These are phyloP conservation scores for Melanotaenia duboulayi DNA, from an alignment of 2,113 vertebrate species.

Conservation along the genomic window DNA sequence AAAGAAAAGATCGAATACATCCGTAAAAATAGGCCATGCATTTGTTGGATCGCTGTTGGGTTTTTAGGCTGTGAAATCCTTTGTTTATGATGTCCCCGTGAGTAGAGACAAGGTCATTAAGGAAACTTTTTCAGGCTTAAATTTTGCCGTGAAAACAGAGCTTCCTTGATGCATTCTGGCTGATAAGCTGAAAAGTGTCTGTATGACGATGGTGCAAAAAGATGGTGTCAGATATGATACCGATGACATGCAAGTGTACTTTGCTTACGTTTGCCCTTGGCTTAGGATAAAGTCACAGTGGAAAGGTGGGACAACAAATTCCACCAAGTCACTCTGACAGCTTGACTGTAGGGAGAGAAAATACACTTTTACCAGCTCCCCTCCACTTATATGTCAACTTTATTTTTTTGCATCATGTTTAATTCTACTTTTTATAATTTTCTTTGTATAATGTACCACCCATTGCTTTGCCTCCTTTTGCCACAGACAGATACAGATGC, in stretches of 20 bases:
- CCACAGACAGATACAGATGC: conserved; percentile 6
- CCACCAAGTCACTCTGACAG: conserved; percentile 67
- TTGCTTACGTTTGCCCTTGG: conserved; percentile 67
- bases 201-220: conserved; percentile 6
- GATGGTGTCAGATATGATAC: conserved; percentile 68
- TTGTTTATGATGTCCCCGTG: conserved; percentile 7
- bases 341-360: conserved; percentile 71
- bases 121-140: conserved; percentile 19
- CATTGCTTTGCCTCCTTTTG: conserved; percentile 34
- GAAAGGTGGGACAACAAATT: conserved; percentile 74
- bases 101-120: conserved; percentile 26
- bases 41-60: conserved; percentile 10
- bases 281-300: conserved; percentile 75
- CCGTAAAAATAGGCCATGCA: conserved; percentile 9
- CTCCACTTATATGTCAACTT: conserved; percentile 29
- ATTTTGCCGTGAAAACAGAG: conserved; percentile 13
- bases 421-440: conserved; percentile 60
- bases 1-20: background rate
- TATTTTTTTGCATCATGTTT: conserved; percentile 30
- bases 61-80: conserved; percentile 6
- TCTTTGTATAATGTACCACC: conserved; percentile 5
- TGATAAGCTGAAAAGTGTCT: conserved; percentile 43
- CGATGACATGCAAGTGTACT: conserved; percentile 57
- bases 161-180: conserved; percentile 13
- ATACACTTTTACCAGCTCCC: conserved; percentile 56